Percentiles rank a stretch among this genome's conserved stretches.
These are phyloP conservation scores for Sisor rabdophorus DNA, from an alignment of 2,113 vertebrate genomes.

Conservation along the genomic window DNA sequence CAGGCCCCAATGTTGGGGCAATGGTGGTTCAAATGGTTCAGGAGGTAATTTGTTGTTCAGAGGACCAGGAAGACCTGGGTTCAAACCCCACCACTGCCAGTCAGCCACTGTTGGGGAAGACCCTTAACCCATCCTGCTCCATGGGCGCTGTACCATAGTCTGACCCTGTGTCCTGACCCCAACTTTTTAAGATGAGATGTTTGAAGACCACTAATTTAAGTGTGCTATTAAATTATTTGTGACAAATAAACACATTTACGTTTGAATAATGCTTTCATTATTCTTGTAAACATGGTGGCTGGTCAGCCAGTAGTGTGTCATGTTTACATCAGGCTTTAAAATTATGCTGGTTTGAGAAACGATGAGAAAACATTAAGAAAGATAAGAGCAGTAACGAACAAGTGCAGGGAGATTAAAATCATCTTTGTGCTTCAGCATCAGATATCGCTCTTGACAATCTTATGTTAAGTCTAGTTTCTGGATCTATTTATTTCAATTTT, in stretches of 20 bases:
- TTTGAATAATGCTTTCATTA: conserved; percentile 49
- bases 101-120: too few relatives aligned
- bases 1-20: background rate
- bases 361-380: conserved; percentile 5
- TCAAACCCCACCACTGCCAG: too few relatives aligned
- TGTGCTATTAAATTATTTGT: too few relatives aligned
- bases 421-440: background rate
- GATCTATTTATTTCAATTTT: background rate
- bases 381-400: background rate
- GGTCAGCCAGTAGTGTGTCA: conserved; percentile 31
- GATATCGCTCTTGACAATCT: background rate
- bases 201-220: too few relatives aligned
- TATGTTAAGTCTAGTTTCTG: background rate
- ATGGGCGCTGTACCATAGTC: too few relatives aligned
- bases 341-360: conserved; percentile 43
- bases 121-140: too few relatives aligned
- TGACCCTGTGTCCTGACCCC: too few relatives aligned
- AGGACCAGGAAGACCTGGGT: too few relatives aligned
- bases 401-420: background rate
- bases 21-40: too few relatives aligned
- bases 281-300: conserved; percentile 41
- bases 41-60: too few relatives aligned
- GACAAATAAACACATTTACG: too few relatives aligned
- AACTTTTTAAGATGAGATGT: too few relatives aligned
- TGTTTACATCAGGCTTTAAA: conserved; percentile 47